A percentile compares a stretch with the other conserved stretches of the same genome.
Conservation (phyloP, 1,140 invertebrate genomes). For the Frieseomelitta varia region DNA sequence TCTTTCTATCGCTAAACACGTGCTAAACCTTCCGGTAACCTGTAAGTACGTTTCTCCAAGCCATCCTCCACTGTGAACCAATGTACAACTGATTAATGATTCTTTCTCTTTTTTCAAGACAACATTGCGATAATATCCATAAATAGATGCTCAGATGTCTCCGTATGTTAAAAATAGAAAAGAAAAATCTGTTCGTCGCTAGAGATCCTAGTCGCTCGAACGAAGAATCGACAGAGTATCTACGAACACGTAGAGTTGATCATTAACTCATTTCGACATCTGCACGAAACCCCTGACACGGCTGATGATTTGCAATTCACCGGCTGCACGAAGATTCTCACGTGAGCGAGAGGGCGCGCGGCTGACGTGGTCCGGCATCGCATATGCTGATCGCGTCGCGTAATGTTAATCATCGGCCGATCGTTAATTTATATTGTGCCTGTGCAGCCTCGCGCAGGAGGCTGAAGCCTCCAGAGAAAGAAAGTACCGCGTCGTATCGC, state of each 20-base stretch:
- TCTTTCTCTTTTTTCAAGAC: no score
- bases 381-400: slow-evolving; percentile 46
- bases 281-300: neutral
- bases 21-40: neutral
- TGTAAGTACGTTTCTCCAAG: neutral
- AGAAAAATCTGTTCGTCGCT: neutral
- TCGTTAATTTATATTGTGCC: slow-evolving; percentile 55
- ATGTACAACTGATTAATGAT: no score
- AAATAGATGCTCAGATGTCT: no score
- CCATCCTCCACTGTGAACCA: no score
- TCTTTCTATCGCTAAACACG: neutral
- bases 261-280: slow-evolving; percentile 28
- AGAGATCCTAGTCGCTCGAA: neutral
- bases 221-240: neutral
- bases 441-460: neutral
- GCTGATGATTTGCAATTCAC: slow-evolving; percentile 42
- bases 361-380: neutral
- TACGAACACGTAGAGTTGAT: no score
- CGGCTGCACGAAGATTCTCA: slow-evolving; percentile 18
- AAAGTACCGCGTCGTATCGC: slow-evolving; percentile 15
- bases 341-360: neutral
- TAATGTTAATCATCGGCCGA: slow-evolving; percentile 45
- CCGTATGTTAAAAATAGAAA: no score
- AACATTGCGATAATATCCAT: no score
- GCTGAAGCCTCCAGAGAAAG: slow-evolving; percentile 7